Conservation (phyloP, 2,888 invertebrate genomes). For the Stictocephala bisonia region DNA sequence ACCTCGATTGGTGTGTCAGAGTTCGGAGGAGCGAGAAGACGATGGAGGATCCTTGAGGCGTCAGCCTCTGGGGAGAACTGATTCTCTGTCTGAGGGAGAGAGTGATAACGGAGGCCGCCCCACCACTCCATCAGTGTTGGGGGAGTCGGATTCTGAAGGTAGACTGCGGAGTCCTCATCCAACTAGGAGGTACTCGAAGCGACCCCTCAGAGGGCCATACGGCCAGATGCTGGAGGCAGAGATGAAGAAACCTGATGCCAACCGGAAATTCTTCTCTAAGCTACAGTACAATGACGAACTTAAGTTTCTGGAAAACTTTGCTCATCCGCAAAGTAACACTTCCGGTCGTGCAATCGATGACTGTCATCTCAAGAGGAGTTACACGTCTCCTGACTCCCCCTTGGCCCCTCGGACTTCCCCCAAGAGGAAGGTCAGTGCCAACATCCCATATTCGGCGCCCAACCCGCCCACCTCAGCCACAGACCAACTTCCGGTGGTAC, state of each 20-base stretch:
- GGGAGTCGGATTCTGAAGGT: constrained; percentile 70
- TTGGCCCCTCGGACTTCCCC: constrained; percentile 64
- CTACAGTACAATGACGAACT: constrained; percentile 70
- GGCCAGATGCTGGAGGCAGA: constrained; percentile 85
- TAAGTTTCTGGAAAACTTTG: constrained; percentile 67
- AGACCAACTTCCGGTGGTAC: constrained; percentile 68
- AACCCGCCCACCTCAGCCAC: constrained; percentile 63
- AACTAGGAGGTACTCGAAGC: constrained; percentile 74
- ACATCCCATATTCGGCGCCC: constrained; percentile 64
- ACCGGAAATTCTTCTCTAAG: constrained; percentile 64
- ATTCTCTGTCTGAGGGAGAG: constrained; percentile 80
- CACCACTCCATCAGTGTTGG: constrained; percentile 70
- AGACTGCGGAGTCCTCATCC: constrained; percentile 63
- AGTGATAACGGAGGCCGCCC: constrained; percentile 66
- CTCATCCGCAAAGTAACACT: constrained; percentile 45
- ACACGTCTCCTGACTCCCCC: constrained; percentile 51
- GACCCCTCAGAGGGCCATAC: constrained; percentile 80
- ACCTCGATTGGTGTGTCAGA: constrained; percentile 74
- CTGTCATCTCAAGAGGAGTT: constrained; percentile 53
- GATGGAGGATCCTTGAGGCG: constrained; percentile 53
- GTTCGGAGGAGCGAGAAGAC: constrained; percentile 80
- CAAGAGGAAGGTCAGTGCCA: constrained; percentile 72
- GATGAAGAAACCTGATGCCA: constrained; percentile 76
- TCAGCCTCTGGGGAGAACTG: constrained; percentile 66
- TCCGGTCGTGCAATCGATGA: constrained; percentile 52